Evolutionary conservation across 2,113 vertebrate genomes (phyloP).

Genomic region (Zosterops pallidus): DNA sequence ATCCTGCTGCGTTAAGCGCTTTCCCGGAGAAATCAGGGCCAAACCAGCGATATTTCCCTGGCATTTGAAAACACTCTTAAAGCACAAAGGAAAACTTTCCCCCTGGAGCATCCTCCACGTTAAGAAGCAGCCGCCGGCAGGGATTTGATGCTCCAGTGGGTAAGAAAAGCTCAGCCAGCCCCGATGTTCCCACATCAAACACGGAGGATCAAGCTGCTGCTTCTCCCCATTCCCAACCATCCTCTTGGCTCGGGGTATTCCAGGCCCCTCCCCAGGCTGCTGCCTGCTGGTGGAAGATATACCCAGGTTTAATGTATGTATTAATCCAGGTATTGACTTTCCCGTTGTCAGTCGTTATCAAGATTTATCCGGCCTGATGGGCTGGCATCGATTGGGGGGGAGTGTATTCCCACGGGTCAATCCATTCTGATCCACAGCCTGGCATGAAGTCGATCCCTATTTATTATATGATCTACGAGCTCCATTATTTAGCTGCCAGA

Average conservation of each 20-base stretch:
- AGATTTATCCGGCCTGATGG: slow-evolving; percentile 73
- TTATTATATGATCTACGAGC: slow-evolving; percentile 77
- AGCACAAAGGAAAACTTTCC: background rate
- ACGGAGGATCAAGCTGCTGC: background rate
- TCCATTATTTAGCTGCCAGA: slow-evolving; percentile 49
- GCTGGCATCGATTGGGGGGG: slow-evolving; percentile 65
- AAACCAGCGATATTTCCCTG: background rate
- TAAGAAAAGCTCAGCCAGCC: background rate
- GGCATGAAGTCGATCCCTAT: slow-evolving; percentile 77
- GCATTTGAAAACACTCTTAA: background rate
- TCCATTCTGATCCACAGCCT: slow-evolving; percentile 67
- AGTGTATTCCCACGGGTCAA: slow-evolving; percentile 66
- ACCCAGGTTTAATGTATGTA: slow-evolving; percentile 29
- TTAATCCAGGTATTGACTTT: slow-evolving; percentile 70
- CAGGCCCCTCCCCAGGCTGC: background rate
- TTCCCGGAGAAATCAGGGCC: background rate
- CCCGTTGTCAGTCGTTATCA: slow-evolving; percentile 67
- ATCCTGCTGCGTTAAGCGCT: background rate
- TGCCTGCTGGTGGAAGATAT: background rate
- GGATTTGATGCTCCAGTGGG: background rate
- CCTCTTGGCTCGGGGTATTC: background rate
- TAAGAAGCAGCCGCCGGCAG: rapidly evolving
- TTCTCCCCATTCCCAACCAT: background rate
- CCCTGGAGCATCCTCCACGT: background rate
- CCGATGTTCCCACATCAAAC: background rate